Percentiles rank a stretch among this genome's conserved stretches.
These are phyloP conservation scores for Carcina quercana DNA, from an alignment of 2,888 invertebrate genomes.

Conservation along the genomic window DNA sequence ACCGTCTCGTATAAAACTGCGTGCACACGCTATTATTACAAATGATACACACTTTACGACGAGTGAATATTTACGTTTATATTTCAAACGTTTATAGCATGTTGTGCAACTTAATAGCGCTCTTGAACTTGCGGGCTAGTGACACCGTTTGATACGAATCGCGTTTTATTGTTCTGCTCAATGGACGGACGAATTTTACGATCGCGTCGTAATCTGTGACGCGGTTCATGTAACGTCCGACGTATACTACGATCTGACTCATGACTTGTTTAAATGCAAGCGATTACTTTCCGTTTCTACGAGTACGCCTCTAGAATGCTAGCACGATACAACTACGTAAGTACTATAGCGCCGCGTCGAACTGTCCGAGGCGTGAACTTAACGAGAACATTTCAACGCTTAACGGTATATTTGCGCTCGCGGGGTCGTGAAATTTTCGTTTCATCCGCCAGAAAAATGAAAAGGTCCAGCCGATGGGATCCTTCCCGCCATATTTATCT, in stretches of 20 bases:
- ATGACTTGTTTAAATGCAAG: slow-evolving; percentile 45
- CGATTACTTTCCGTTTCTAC: slow-evolving; percentile 53
- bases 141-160: slow-evolving; percentile 70
- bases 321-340: slow-evolving; percentile 16
- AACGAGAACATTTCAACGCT: not conserved
- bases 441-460: slow-evolving; percentile 10
- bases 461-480: slow-evolving; percentile 22
- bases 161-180: slow-evolving; percentile 68
- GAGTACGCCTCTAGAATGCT: slow-evolving; percentile 19
- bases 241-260: slow-evolving; percentile 43
- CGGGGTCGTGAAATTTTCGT: slow-evolving; percentile 7
- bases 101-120: slow-evolving; percentile 68
- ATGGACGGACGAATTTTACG: slow-evolving; percentile 68
- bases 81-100: slow-evolving; percentile 61
- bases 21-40: slow-evolving; percentile 39
- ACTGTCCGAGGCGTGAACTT: not conserved
- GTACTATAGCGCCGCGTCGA: no score
- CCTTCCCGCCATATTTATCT: slow-evolving; percentile 40
- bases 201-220: slow-evolving; percentile 62
- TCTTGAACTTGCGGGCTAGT: slow-evolving; percentile 70
- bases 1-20: slow-evolving; percentile 45
- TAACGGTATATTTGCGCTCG: not conserved
- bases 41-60: slow-evolving; percentile 42
- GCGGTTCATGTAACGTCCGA: slow-evolving; percentile 38
- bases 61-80: slow-evolving; percentile 55